Percentiles rank a stretch among this genome's conserved stretches.
These are phyloP conservation scores for Bombycilla garrulus DNA, from an alignment of 2,113 vertebrate genomes.

Conservation along the genomic window DNA sequence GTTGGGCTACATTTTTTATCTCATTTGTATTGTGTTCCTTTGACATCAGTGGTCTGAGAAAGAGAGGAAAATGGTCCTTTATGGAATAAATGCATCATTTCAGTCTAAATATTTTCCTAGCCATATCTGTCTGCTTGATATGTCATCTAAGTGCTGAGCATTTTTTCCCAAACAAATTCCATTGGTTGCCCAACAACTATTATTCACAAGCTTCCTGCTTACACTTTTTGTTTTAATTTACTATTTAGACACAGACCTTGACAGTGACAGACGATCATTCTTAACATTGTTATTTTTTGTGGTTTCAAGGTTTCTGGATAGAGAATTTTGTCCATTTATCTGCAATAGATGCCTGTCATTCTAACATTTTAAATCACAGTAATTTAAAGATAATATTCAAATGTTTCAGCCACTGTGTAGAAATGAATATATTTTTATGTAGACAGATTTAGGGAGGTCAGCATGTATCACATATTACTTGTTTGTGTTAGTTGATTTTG, in stretches of 20 bases:
- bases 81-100: constrained; percentile 10
- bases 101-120: constrained; percentile 31
- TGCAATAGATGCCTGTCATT: neutral
- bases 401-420: neutral
- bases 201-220: neutral
- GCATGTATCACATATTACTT: neutral
- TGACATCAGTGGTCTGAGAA: neutral
- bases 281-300: neutral
- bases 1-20: neutral
- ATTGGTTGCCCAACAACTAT: neutral
- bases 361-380: neutral
- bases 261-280: neutral
- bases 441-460: neutral
- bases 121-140: neutral
- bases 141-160: neutral
- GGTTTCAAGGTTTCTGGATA: neutral
- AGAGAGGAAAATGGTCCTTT: constrained; percentile 7
- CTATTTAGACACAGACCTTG: neutral
- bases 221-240: constrained; percentile 17
- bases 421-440: neutral
- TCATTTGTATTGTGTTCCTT: constrained; percentile 13
- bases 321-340: neutral
- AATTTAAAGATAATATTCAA: neutral
- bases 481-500: neutral
- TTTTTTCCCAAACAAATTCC: constrained; percentile 14